phyloP scores from a whole-genome alignment of 1,140 invertebrate species.

The Hydropsyche tenuis region DNA sequence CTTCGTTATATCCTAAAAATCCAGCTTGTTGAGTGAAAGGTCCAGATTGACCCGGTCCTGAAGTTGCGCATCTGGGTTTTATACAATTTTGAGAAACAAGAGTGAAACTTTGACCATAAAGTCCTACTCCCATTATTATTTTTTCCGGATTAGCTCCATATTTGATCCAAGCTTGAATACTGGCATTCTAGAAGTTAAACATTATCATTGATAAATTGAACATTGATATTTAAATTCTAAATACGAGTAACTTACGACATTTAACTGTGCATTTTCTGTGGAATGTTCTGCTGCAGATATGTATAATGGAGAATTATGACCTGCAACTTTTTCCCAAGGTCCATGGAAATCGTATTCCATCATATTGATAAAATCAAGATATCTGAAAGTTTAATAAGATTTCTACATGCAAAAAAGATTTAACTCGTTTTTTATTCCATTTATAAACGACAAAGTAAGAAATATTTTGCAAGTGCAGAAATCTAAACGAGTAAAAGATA shows the following conservation, averaged over 20 bases:
- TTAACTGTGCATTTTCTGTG: constrained; percentile 50
- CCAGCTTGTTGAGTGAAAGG: constrained; percentile 74
- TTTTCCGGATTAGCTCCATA: constrained; percentile 66
- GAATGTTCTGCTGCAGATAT: constrained; percentile 55
- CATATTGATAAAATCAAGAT: constrained; percentile 71
- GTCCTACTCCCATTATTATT: constrained; percentile 71
- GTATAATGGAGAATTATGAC: constrained; percentile 66
- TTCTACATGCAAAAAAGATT: background rate
- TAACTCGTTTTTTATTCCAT: no score
- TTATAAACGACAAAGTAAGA: no score
- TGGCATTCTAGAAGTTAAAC: constrained; percentile 50
- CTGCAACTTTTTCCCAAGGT: constrained; percentile 66
- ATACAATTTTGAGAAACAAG: constrained; percentile 58
- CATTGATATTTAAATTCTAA: no score
- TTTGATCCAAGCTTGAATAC: constrained; percentile 55
- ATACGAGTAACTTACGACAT: constrained; percentile 52
- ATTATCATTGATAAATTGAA: background rate
- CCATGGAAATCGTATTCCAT: constrained; percentile 76
- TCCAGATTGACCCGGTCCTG: constrained; percentile 67
- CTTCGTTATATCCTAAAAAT: constrained; percentile 79
- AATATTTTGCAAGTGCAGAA: no score
- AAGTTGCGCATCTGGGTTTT: constrained; percentile 61
- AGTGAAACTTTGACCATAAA: constrained; percentile 73
- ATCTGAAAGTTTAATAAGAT: constrained; percentile 48
- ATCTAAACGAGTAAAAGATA: no score